Base-by-base conservation (phyloP, 2,888 invertebrate genomes). In the Cheilosia pagana region DNA sequence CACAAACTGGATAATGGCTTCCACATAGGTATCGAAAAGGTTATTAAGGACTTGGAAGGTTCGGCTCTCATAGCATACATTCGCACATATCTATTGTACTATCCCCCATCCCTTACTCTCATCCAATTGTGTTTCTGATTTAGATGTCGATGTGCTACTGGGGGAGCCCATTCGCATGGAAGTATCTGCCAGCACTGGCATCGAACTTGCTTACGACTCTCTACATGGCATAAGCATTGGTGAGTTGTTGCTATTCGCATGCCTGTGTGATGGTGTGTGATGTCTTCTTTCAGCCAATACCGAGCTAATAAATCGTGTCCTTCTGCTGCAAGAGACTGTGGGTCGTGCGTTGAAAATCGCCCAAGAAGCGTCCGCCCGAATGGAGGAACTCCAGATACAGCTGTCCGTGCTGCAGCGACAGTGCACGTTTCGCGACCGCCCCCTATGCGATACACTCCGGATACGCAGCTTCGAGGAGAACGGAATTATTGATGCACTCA, bases 151-250 rank as follows among this genome's bases (percentile, higher is more conserved):
- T 88, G 93, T 94, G 65, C 93, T 96, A 87, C 92, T 96, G 60
- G 96, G 96, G 4, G 94, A 94, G 88, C 96, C 96, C n/a, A 95
- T 96, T 88, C 95, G 95, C 91, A 93, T 94, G 88, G 95, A 96
- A 88, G 93, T 96, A 87, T 94, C 95, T 21, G 92, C 93, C 23
- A 95, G 96, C 90, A 96, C 96, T 76, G 96, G 96, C 82, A 93
- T 96, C 72, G 96, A 96, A 90, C 93, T 95, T 67, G 96, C 95
- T 65, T 93, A 96, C 87, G 95, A 95, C 88, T 94, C 95, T 28
- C 93, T 96, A 87, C 93, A 94, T 59, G 95, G 95, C 89, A 94
- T 96, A 86, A 94, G 95, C 89, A 92, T 94, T 92, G 95, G 96
- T 96, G 93, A 90, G 91, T 3, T 50, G 71, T 57, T 68, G 50